Base-by-base conservation (phyloP, 1,140 invertebrate species). In the Thaumetopoea pityocampa region DNA sequence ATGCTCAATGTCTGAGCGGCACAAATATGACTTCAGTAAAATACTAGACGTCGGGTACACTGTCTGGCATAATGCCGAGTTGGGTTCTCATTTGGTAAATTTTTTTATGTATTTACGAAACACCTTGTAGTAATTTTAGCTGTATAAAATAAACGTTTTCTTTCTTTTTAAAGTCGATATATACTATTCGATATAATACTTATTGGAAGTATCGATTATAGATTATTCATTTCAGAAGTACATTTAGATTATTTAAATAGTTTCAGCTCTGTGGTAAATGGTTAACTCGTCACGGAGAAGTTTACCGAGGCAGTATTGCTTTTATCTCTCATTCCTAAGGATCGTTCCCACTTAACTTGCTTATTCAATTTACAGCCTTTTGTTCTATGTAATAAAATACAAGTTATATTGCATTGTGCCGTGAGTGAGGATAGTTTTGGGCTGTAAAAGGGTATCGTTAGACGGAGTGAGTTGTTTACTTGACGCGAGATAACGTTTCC, bases 381-480 rank as follows among this genome's bases (percentile, higher is more conserved):
- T 37, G 14, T 23, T 23, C 4, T 22, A 17, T 11, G 10, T 9
- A 16, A 35, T 30, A 45, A 20, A 19, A 29, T 20, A 18, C 23
- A 44, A 36, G 33, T 52, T 29, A 17, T 12, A 35, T 10, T 28
- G 4, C 3, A 15, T 4, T 22, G 29, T n/a, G 5, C 17, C 7
- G 7, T 19, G 17, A 5, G n/a, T 56, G 46, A 11, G n/a, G 42
- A 18, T 20, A 6, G 33, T 38, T 52, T 19, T 11, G 16, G n/a
- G 10, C 6, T 29, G 29, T 3, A 3, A 23, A n/a, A 26, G 27
- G 11, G 19, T 44, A 33, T 44, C 16, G 41, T 59, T 54, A 38
- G 51, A 50, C 27, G 47, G 52, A 65, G 59, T 68, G 53, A 71
- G 68, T 69, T 72, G 64, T 72, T 68, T 69, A 71, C 64, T 66